phyloP scores from a whole-genome alignment of 2,797 vertebrate species.

The Rhynchotus rufescens region DNA sequence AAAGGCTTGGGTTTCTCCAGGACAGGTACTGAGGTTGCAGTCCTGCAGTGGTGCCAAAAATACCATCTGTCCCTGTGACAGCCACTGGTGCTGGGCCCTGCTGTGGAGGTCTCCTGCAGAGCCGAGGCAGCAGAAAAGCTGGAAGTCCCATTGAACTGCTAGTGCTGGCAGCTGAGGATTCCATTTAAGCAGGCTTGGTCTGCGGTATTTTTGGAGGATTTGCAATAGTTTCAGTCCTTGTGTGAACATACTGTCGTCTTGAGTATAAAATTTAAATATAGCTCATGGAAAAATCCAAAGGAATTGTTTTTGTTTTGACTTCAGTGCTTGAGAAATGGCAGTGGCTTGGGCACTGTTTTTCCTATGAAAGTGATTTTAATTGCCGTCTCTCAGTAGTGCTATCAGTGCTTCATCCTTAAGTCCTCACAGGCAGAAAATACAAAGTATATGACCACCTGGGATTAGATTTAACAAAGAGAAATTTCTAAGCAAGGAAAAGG shows the following conservation, averaged over 20 bases:
- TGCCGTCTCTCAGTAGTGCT: neutral
- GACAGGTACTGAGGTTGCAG: neutral
- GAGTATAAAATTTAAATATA: neutral
- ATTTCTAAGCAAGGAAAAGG: neutral
- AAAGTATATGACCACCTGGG: fast-evolving
- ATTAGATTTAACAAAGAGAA: neutral
- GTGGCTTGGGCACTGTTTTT: neutral
- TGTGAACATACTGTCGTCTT: neutral
- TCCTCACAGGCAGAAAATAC: neutral
- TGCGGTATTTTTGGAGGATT: neutral
- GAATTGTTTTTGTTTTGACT: neutral
- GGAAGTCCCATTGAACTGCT: neutral
- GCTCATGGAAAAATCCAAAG: neutral
- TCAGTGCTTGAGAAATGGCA: neutral
- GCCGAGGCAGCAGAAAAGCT: neutral
- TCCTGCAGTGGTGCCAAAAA: neutral
- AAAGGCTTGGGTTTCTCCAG: neutral
- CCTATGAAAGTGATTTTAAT: neutral
- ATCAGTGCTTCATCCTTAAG: neutral
- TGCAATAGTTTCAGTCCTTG: neutral
- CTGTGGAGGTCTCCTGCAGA: neutral
- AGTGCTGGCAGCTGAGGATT: neutral
- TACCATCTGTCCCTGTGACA: too few relatives aligned
- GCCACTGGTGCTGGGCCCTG: neutral
- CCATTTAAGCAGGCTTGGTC: neutral